Conservation (phyloP, 1,140 invertebrate species). For the Macrosteles quadrilineatus region DNA sequence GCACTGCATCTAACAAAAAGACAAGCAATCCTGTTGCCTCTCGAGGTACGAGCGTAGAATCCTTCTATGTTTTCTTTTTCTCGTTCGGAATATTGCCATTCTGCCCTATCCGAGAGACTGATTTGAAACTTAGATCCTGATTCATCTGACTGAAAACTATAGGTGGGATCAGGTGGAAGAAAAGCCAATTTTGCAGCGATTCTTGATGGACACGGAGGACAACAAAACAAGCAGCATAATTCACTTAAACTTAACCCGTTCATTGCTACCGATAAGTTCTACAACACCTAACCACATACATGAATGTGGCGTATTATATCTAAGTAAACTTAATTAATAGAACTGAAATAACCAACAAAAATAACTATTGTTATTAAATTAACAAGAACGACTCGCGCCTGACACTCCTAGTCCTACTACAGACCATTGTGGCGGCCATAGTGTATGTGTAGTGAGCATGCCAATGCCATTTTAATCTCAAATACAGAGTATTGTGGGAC, state of each 20-base stretch:
- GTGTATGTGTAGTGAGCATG: no score
- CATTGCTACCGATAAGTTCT: slow-evolving; percentile 53
- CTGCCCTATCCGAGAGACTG: slow-evolving; percentile 88
- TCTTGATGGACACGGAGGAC: slow-evolving; percentile 97
- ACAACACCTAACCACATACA: slow-evolving; percentile 24
- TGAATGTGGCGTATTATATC: slow-evolving; percentile 19
- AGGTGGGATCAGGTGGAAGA: slow-evolving; percentile 97
- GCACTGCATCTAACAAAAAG: slow-evolving; percentile 92
- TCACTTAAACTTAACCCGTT: slow-evolving; percentile 92
- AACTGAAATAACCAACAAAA: slow-evolving; percentile 12
- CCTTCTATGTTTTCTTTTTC: slow-evolving; percentile 97
- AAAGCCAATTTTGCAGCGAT: slow-evolving; percentile 99
- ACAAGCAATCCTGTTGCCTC: slow-evolving; percentile 95
- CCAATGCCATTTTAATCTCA: no score
- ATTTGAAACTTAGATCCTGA: slow-evolving; percentile 71
- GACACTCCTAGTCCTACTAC: slow-evolving; percentile 9
- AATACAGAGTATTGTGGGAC: no score
- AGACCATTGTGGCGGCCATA: slow-evolving; percentile 21
- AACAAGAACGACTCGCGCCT: slow-evolving; percentile 13
- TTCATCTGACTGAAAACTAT: slow-evolving; percentile 79
- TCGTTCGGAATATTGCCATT: slow-evolving; percentile 97
- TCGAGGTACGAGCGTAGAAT: slow-evolving; percentile 84
- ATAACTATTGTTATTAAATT: slow-evolving; percentile 26
- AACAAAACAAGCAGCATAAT: slow-evolving; percentile 99
- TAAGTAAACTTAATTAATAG: slow-evolving; percentile 10